Percentiles rank a stretch among this genome's conserved stretches.
phyloP scores from a whole-genome alignment of 2,888 invertebrate genomes.

The Stratiomys singularior region DNA sequence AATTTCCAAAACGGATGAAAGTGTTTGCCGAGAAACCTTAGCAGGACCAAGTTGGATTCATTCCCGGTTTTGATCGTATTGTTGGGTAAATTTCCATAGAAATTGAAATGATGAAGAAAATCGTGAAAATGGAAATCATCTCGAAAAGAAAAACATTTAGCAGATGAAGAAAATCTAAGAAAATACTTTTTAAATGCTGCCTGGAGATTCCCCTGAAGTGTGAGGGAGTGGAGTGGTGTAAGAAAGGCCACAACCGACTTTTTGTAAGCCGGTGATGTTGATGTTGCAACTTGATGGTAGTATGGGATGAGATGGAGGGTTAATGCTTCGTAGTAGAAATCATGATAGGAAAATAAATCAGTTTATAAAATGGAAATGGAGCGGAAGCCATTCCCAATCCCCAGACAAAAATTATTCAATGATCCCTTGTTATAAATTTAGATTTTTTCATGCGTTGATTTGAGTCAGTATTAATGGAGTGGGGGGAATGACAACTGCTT shows the following conservation, averaged over 20 bases:
- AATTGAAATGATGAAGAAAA: conserved; percentile 12
- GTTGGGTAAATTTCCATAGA: conserved; percentile 43
- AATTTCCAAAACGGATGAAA: conserved; percentile 66
- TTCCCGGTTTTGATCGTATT: not conserved
- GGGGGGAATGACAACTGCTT: not conserved
- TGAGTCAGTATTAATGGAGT: not conserved
- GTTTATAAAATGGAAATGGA: conserved; percentile 31
- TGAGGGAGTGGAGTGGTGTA: not conserved
- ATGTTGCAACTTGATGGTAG: too few species aligned
- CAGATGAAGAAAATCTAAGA: conserved; percentile 5
- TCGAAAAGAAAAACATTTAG: conserved; percentile 30
- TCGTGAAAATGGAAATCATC: conserved; percentile 49
- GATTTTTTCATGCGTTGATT: not conserved
- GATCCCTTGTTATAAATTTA: conserved; percentile 9
- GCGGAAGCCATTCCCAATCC: conserved; percentile 15
- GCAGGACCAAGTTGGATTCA: not conserved
- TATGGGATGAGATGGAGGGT: not conserved
- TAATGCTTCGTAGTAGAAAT: not conserved
- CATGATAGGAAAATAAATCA: conserved; percentile 19
- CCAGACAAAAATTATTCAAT: conserved; percentile 11
- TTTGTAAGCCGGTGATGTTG: not conserved
- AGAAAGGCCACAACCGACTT: not conserved
- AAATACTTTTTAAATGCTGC: not conserved
- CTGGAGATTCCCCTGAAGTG: not conserved
- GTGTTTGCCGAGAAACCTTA: conserved; percentile 64